Evolutionary conservation across 2,113 vertebrate genomes (phyloP), one percentile per base, ranked within the genome.

Genomic region (Clarias macrocephalus): DNA sequence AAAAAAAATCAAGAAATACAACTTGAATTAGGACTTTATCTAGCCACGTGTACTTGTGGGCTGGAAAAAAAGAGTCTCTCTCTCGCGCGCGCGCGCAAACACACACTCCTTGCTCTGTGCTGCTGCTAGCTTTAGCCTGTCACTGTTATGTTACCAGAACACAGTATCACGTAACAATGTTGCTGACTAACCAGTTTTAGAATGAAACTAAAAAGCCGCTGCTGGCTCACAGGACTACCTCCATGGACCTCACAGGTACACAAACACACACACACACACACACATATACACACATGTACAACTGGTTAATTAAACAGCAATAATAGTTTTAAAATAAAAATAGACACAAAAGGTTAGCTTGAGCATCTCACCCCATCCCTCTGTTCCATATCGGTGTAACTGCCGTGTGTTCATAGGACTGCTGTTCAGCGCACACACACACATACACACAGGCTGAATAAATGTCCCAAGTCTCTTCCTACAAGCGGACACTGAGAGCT

Each of bases 351-450:
- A 28, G 70, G 60, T 83, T 75, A 33, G 37, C 4, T 8, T 10
- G 7, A 72, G 86, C 48, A 73, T 76, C 89, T 87, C 87, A 89
- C 91, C 91, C 83, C 89, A 88, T 91, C 89, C 57, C 87, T 82
- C 63, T 88, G 85, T 37, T 89, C 89, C 89, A 90, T 90, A 85
- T 86, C 88, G 86, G 56, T 48, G 48, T 42, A 16, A 54, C 16
- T 42, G 59, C 72, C 63, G 25, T 63, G 80, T 30, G 4, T 63
- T 75, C 80, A 83, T 56, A 2, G 52, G 28, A 23, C n/a, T 8
- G 23, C 15, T 65, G 68, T 54, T 18, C 19, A 9, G 9, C 13
- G 37, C 0, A 48, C 48, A 8, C 48, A 48, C 48, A 48, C 48
- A 48, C 48, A 48, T 7, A 48, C 37, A 3, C 9, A 18, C 28